Evolutionary conservation across 2,113 vertebrate genomes (phyloP).

Genomic region (Lynx canadensis): DNA sequence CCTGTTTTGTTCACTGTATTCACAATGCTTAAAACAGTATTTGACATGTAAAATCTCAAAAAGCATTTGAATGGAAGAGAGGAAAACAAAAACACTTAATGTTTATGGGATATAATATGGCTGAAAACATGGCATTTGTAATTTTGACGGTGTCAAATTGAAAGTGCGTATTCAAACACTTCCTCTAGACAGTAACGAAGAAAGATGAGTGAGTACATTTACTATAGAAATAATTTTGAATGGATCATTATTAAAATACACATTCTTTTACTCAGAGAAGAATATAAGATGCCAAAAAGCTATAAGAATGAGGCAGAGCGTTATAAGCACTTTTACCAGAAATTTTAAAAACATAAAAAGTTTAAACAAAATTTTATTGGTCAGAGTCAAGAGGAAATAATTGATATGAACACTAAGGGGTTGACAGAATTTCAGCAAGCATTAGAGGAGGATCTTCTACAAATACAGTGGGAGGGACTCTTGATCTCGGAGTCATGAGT

Average conservation of each 20-base stretch:
- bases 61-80: conserved; percentile 3
- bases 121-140: background rate
- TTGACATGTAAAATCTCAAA: background rate
- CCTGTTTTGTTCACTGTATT: conserved; percentile 1
- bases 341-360: background rate
- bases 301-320: background rate
- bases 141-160: conserved; percentile 27
- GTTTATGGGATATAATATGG: background rate
- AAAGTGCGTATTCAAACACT: background rate
- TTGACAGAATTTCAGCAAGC: background rate
- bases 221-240: conserved; percentile 37
- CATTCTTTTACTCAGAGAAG: conserved; percentile 6
- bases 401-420: background rate
- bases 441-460: background rate
- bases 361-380: conserved; percentile 20
- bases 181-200: background rate
- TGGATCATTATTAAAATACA: conserved; percentile 14
- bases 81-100: background rate
- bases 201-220: background rate
- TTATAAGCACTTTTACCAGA: background rate
- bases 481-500: background rate
- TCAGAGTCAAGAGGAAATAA: conserved; percentile 15
- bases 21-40: background rate
- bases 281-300: background rate
- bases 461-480: background rate